Evolutionary conservation across 2,888 invertebrate genomes (phyloP), one percentile per base, ranked within the genome.

Genomic region (Caenorhabditis sinica): DNA sequence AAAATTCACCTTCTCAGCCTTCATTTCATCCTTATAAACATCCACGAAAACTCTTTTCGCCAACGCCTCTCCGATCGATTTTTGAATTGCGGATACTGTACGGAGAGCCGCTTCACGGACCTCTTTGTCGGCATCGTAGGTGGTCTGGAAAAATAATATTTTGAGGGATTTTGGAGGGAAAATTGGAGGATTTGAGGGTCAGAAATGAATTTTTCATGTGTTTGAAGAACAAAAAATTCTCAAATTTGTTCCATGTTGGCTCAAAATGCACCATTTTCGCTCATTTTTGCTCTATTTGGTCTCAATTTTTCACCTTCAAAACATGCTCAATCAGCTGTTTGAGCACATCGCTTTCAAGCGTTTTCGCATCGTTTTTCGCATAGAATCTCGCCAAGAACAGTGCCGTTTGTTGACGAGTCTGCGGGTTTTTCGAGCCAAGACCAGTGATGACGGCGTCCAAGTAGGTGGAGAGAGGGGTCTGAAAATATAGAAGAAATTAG

Each of bases 61-160:
- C 45, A 95, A 95, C 93, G 96, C 96, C 92, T 98, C 98, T 1
- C 97, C 96, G 13, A 97, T 96, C 6, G 97, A 95, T 93, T 97
- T 97, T 94, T 96, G 95, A 0, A 96, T 95, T 0, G 97, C 97
- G 11, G 98, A 98, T 15, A 98, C 93, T 0, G 97, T 97, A 93
- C 71, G 53, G 43, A 85, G 60, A 3, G 82, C 69, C 1, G 79
- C 79, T n/a, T 87, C 86, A 28, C 87, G 83, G 2, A 87, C 87
- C 8, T 86, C 86, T 53, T 76, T 82, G 25, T 87, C 87, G 6
- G 86, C 83, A 25, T 87, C 87, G 58, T 75, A 77, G 4, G 82
- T 60, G 0, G 66, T 25, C 83, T 86, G 66, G 6, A 49, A 20
- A 3, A 9, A 49, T 20, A n/a, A n/a, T n/a, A n/a, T n/a, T n/a